Evolutionary conservation across 2,888 invertebrate genomes (phyloP).

Genomic region (Latrodectus elegans): DNA sequence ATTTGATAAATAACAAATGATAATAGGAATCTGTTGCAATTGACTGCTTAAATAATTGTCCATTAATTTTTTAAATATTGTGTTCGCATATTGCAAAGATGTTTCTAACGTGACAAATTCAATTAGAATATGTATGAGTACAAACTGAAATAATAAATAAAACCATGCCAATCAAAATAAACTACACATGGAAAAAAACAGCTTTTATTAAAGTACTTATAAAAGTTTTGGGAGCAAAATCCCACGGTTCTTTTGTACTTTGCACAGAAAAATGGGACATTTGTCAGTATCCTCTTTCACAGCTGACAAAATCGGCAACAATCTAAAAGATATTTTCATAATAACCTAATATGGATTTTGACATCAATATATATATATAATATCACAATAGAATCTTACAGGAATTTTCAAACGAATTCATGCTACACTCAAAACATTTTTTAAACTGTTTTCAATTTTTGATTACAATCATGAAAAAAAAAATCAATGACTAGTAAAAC

Average conservation of each 20-base stretch:
- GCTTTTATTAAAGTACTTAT: conserved; percentile 68
- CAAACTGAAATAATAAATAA: neutral
- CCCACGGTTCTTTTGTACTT: conserved; percentile 64
- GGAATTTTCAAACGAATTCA: conserved; percentile 36
- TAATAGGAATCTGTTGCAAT: too few relatives aligned
- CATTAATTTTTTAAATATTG: too few relatives aligned
- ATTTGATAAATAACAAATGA: too few relatives aligned
- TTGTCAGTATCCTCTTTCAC: conserved; percentile 30
- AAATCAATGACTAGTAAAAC: conserved; percentile 24
- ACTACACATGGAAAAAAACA: conserved; percentile 42
- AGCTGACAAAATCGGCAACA: too few relatives aligned
- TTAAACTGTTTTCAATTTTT: conserved; percentile 15
- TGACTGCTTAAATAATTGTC: too few relatives aligned
- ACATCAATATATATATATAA: conserved; percentile 11
- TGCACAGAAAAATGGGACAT: conserved; percentile 62
- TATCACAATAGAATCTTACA: conserved; percentile 55
- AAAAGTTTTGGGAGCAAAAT: conserved; percentile 57
- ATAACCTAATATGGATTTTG: neutral
- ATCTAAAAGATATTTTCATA: too few relatives aligned
- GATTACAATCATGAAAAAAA: conserved; percentile 7
- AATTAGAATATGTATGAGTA: neutral
- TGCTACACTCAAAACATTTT: conserved; percentile 22
- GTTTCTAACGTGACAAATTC: too few relatives aligned
- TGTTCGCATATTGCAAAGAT: too few relatives aligned
- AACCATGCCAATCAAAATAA: neutral